Base-by-base conservation (phyloP, 2,888 invertebrate species). In the Myathropa florea region DNA sequence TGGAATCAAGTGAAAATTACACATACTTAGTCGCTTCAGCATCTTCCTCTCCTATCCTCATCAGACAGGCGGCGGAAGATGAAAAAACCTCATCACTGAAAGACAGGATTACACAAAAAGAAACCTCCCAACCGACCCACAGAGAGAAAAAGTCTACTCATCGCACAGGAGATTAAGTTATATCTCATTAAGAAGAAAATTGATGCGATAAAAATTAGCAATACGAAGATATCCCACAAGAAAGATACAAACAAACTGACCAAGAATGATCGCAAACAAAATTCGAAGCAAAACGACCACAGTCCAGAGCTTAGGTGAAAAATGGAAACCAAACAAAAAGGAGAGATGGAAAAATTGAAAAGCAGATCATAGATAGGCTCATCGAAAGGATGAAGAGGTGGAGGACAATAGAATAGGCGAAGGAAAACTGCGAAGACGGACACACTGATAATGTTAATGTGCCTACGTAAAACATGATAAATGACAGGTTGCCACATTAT, bases 381-480 rank as follows among this genome's bases (percentile, higher is more conserved):
- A 46, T 46, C 46, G 46, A 18, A 46, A 65, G 59, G 65, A 59
- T 65, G 39, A 18, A 30, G 23, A 26, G 57, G 24, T 36, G 21
- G 14, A 61, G 68, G 83, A 71, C 64, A 36, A 18, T 36, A 18
- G 61, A 39, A 64, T 76, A 77, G 81, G 78, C 64, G 82, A 70
- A 75, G 78, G 68, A 72, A 67, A 72, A 70, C 70, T 75, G 70
- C 57, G 68, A 73, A 61, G 76, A 78, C 83, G 80, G 83, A 70
- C 60, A 64, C 67, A 67, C 36, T 67, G 88, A 88, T 88, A 88
- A 82, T 88, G 88, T 89, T 86, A 88, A 89, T 88, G 83, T 85
- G 88, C 89, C 89, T 88, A 89, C 89, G 88, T 86, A 88, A 88
- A 88, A 89, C 88, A 89, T 83, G 88, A 89, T 89, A 88, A 89